Evolutionary conservation across 1,140 invertebrate species (phyloP).

Genomic region (Platyscapa corneri): DNA sequence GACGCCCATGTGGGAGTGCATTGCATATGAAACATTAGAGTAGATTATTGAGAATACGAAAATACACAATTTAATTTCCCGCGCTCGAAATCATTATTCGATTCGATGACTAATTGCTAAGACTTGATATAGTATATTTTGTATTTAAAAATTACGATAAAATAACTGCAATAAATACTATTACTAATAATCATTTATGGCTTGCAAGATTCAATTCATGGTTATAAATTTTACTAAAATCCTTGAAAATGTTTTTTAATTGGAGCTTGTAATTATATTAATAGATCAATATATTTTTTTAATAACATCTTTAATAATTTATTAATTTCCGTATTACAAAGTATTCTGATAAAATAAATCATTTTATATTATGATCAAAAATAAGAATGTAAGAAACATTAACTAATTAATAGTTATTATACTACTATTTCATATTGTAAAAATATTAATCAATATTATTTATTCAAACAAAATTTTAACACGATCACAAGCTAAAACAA

Average conservation of each 20-base stretch:
- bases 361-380: background rate
- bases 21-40: background rate
- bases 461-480: background rate
- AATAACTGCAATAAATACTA: background rate
- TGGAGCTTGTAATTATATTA: background rate
- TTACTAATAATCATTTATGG: background rate
- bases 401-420: background rate
- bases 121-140: background rate
- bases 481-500: background rate
- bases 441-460: background rate
- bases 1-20: constrained; percentile 15
- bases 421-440: background rate
- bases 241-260: background rate
- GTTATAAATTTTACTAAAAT: background rate
- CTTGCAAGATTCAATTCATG: too few relatives aligned
- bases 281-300: background rate
- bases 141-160: background rate
- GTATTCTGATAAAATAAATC: too few relatives aligned
- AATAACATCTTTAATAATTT: background rate
- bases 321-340: too few relatives aligned
- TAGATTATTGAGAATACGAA: constrained; percentile 17
- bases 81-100: background rate
- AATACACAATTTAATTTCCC: constrained; percentile 29
- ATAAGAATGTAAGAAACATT: background rate
- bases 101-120: background rate